Conservation (phyloP, 1,140 invertebrate species). For the Pygmarrhopalites habei region DNA sequence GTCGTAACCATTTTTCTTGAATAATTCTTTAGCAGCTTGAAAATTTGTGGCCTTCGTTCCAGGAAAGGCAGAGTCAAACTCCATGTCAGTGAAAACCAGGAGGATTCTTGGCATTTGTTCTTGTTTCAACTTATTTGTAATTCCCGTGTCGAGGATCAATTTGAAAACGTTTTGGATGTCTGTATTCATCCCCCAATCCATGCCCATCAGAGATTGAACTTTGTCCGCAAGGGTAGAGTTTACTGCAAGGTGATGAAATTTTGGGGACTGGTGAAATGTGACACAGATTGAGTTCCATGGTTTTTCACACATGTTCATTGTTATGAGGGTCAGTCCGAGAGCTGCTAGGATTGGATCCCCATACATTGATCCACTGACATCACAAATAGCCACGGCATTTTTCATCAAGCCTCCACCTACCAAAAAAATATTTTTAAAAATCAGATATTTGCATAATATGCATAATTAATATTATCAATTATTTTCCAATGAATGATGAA, state of each 20-base stretch:
- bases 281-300: slow-evolving; percentile 32
- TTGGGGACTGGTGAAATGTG: slow-evolving; percentile 24
- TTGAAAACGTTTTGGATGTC: slow-evolving; percentile 32
- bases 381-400: slow-evolving; percentile 28
- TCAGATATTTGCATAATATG: too few relatives aligned
- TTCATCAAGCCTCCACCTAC: slow-evolving; percentile 13
- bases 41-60: slow-evolving; percentile 23
- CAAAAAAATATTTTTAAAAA: slow-evolving; percentile 1
- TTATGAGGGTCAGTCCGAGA: slow-evolving; percentile 29
- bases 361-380: slow-evolving; percentile 32
- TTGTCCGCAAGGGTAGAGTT: slow-evolving; percentile 17
- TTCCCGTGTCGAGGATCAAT: slow-evolving; percentile 20
- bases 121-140: slow-evolving; percentile 21
- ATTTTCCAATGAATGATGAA: not conserved
- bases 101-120: slow-evolving; percentile 31
- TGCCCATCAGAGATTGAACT: slow-evolving; percentile 13
- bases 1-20: slow-evolving; percentile 16
- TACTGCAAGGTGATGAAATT: slow-evolving; percentile 9
- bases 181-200: slow-evolving; percentile 33
- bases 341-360: slow-evolving; percentile 33
- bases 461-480: not conserved
- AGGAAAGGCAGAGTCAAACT: slow-evolving; percentile 27
- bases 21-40: slow-evolving; percentile 21
- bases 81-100: slow-evolving; percentile 36
- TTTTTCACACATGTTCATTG: slow-evolving; percentile 15